phyloP scores from a whole-genome alignment of 2,113 vertebrate genomes.

The Lepisosteus oculatus region DNA sequence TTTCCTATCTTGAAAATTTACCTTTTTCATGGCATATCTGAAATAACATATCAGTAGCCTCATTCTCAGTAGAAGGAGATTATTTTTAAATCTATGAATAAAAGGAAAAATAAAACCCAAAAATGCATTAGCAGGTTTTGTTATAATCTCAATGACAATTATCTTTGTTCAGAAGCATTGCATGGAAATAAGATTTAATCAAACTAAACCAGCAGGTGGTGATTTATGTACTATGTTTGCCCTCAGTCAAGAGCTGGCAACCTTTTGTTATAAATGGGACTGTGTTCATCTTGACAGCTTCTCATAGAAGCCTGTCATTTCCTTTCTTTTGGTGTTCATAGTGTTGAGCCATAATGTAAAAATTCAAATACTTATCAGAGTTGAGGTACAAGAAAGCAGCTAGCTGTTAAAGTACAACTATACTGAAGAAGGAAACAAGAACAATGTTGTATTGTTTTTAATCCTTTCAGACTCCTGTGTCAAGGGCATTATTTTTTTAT shows the following conservation, averaged over 20 bases:
- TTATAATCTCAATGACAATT: neutral
- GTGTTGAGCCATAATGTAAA: conserved; percentile 34
- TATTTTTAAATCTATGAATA: conserved; percentile 8
- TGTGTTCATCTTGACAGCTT: neutral
- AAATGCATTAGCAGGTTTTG: conserved; percentile 6
- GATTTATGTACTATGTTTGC: conserved; percentile 5
- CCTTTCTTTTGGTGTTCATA: neutral
- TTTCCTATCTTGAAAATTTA: no score
- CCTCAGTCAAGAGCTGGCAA: neutral
- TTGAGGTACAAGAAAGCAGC: conserved; percentile 32
- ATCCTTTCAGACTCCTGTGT: conserved; percentile 16
- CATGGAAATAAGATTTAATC: conserved; percentile 18
- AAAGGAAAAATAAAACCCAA: conserved; percentile 7
- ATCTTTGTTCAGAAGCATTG: neutral
- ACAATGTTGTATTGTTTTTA: conserved; percentile 27
- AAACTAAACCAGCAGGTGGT: conserved; percentile 8
- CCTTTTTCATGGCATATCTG: no score
- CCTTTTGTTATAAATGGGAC: neutral
- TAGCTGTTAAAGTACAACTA: conserved; percentile 33
- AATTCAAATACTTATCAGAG: conserved; percentile 43
- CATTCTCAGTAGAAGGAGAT: conserved; percentile 15
- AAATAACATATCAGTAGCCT: neutral
- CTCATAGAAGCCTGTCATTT: neutral
- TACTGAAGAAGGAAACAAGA: conserved; percentile 16
- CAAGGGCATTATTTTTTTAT: no score